phyloP scores from a whole-genome alignment of 2,113 vertebrate genomes.

The Edolisoma coerulescens region DNA sequence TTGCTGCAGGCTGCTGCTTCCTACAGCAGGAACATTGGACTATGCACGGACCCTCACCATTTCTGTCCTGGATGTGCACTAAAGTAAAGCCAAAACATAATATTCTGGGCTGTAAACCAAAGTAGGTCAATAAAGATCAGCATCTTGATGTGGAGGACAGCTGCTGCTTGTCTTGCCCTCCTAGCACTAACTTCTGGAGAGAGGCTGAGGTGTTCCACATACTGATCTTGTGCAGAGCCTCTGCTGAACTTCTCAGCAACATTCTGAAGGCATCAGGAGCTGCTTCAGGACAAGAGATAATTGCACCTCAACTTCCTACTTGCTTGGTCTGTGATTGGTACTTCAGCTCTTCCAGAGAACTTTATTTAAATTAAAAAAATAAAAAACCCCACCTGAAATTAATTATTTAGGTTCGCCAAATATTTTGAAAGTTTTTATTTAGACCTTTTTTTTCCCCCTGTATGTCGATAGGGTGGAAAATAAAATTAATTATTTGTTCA shows the following conservation, averaged over 20 bases:
- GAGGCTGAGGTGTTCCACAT: neutral
- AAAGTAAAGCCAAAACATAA: neutral
- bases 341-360: neutral
- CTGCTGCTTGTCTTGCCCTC: neutral
- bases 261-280: neutral
- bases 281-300: neutral
- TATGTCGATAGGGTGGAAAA: neutral
- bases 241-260: neutral
- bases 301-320: neutral
- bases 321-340: neutral
- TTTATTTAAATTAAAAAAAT: neutral
- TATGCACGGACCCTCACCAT: accelerated
- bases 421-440: constrained; percentile 20
- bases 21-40: neutral
- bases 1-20: neutral
- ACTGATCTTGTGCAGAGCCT: neutral
- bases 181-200: neutral
- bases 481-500: constrained; percentile 34
- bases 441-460: neutral
- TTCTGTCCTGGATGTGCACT: neutral
- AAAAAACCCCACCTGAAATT: neutral
- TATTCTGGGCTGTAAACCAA: neutral
- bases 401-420: constrained; percentile 48
- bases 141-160: neutral
- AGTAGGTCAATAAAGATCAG: neutral